Evolutionary conservation across 2,113 vertebrate genomes (phyloP), one percentile per base, ranked within the genome.

Genomic region (Anarrhichthys ocellatus): DNA sequence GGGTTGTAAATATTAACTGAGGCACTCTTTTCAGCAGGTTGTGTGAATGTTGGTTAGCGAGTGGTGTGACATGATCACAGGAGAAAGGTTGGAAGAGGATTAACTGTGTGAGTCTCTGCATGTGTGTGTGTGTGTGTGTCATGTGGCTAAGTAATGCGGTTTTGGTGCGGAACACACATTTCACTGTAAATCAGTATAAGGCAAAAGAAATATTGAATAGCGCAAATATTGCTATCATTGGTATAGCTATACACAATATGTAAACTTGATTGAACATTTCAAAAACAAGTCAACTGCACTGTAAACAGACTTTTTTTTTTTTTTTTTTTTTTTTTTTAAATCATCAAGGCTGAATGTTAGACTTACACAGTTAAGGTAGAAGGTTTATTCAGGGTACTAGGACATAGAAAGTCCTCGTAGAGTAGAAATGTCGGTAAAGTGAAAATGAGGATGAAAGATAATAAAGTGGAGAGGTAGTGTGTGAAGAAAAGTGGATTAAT

Each of bases 1-100:
- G 74, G 62, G 87, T 67, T 81, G 82, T 94, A 89, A 88, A 93
- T 94, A 81, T 73, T 48, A 82, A 78, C 74, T n/a, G 32, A 38
- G 56, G 29, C 59, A 54, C 58, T 76, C 68, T 80, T 85, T 91
- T 87, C 80, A 62, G 61, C 34, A 17, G 50, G 44, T 4, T 58
- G 88, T 75, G 70, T 74, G 87, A 86, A 81, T 76, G 80, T 75
- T 76, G 89, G 79, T 86, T 82, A 68, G 89, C 20, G 54, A 72
- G 83, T 10, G 34, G 76, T 68, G 72, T 68, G 82, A 86, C 86
- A 73, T 68, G 54, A 66, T 34, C 52, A 58, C 52, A 34, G 63
- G 18, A 73, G 42, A 69, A 59, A 76, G 76, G 59, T 40, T 68
- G 73, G 66, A 80, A 67, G 59, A 73, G 61, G 50, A 59, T 46